A percentile compares a stretch with the other conserved stretches of the same genome.
phyloP scores from a whole-genome alignment of 2,888 invertebrate species.

The Drosophila neotestacea region DNA sequence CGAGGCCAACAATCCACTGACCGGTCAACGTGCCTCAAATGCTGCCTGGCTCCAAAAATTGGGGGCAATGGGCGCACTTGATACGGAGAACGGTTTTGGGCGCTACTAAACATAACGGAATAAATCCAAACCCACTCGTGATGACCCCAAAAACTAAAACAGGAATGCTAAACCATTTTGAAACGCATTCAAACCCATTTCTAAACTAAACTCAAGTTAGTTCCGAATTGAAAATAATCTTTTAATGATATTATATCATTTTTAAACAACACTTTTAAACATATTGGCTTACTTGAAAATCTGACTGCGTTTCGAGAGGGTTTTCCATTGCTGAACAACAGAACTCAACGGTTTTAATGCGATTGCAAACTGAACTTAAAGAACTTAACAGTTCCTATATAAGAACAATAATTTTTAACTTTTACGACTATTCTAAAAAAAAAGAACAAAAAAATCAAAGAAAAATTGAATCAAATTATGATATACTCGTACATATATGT shows the following conservation, averaged over 20 bases:
- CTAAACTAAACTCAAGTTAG: background rate
- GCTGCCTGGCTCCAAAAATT: constrained; percentile 81
- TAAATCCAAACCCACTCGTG: constrained; percentile 30
- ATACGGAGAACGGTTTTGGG: constrained; percentile 71
- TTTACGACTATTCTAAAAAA: constrained; percentile 49
- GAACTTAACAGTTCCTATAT: constrained; percentile 70
- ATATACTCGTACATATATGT: constrained; percentile 24
- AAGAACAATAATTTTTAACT: constrained; percentile 76
- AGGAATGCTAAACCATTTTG: constrained; percentile 38
- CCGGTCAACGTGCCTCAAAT: constrained; percentile 55
- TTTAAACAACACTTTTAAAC: background rate
- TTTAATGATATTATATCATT: background rate
- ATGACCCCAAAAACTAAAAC: constrained; percentile 33
- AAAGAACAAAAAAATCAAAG: constrained; percentile 1
- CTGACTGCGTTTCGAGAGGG: constrained; percentile 1
- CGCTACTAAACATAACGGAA: constrained; percentile 66
- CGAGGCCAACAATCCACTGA: constrained; percentile 69
- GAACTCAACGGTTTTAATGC: constrained; percentile 59
- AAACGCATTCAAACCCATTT: constrained; percentile 19
- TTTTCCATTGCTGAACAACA: constrained; percentile 3
- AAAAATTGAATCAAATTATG: constrained; percentile 12
- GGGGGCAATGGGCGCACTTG: constrained; percentile 73
- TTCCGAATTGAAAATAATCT: background rate
- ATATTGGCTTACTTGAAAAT: background rate
- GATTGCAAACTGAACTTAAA: constrained; percentile 52